These are phyloP conservation scores for Nycteola revayana DNA, from an alignment of 2,888 invertebrate genomes.

Conservation along the genomic window DNA sequence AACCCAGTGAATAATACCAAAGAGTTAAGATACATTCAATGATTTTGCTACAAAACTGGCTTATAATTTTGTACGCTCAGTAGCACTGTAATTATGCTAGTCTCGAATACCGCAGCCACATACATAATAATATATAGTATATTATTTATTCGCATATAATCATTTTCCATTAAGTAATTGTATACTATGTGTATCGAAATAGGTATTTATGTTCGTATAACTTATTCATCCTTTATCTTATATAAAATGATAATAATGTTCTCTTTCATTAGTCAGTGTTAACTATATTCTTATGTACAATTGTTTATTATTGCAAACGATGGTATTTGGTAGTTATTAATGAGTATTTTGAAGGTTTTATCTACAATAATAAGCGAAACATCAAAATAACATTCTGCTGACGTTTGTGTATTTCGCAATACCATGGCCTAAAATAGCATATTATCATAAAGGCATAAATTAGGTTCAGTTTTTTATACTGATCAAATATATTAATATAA, in stretches of 20 bases:
- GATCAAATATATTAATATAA: no score
- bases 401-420: slow-evolving; percentile 38
- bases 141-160: slow-evolving; percentile 64
- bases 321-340: slow-evolving; percentile 38
- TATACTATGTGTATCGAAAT: slow-evolving; percentile 41
- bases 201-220: slow-evolving; percentile 46
- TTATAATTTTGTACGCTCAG: slow-evolving; percentile 48
- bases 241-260: slow-evolving; percentile 36
- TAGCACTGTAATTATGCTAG: slow-evolving; percentile 65
- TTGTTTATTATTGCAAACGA: slow-evolving; percentile 48
- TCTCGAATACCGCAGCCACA: slow-evolving; percentile 65
- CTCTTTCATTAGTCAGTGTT: slow-evolving; percentile 46
- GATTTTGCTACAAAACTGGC: slow-evolving; percentile 45
- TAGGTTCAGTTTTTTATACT: no score
- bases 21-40: slow-evolving; percentile 56
- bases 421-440: slow-evolving; percentile 42
- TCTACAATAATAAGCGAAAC: slow-evolving; percentile 33
- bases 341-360: slow-evolving; percentile 35
- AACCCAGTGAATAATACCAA: slow-evolving; percentile 73
- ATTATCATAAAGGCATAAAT: no score
- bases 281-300: slow-evolving; percentile 33
- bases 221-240: slow-evolving; percentile 48
- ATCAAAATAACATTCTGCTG: slow-evolving; percentile 28
- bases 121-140: slow-evolving; percentile 42
- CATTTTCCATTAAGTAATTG: slow-evolving; percentile 36